Percentiles rank a stretch among this genome's conserved stretches.
phyloP scores from a whole-genome alignment of 2,888 invertebrate species.

The Malacosoma neustria region DNA sequence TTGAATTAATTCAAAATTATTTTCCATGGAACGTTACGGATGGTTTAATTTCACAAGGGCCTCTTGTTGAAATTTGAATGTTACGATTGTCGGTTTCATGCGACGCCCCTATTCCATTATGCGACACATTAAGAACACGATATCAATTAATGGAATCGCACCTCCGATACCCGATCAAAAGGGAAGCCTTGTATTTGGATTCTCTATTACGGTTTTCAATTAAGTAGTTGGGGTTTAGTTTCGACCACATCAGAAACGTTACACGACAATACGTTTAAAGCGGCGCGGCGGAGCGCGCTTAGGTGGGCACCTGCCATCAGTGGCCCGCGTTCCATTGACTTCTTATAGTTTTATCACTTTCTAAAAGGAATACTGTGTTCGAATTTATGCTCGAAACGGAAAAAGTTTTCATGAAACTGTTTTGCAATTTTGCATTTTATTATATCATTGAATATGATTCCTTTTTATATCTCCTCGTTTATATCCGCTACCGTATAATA shows the following conservation, averaged over 20 bases:
- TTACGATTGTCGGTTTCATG: constrained; percentile 4
- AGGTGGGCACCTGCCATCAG: constrained; percentile 16
- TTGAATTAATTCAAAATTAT: constrained; percentile 59
- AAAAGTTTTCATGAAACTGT: constrained; percentile 22
- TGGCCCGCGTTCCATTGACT: constrained; percentile 43
- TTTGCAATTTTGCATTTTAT: constrained; percentile 12
- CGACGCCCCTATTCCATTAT: constrained; percentile 32
- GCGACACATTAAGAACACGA: constrained; percentile 27
- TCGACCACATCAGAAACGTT: constrained; percentile 50
- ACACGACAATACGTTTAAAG: constrained; percentile 70
- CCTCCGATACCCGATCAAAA: constrained; percentile 52
- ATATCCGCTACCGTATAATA: no score
- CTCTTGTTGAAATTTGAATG: neutral
- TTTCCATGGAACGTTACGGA: constrained; percentile 23
- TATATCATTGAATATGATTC: constrained; percentile 9
- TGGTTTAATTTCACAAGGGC: constrained; percentile 1
- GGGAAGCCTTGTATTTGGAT: constrained; percentile 62
- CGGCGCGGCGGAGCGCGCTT: constrained; percentile 22
- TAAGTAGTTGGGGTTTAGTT: constrained; percentile 66
- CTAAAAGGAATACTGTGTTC: constrained; percentile 72
- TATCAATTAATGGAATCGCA: constrained; percentile 44
- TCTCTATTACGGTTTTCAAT: constrained; percentile 67
- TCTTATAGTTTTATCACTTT: constrained; percentile 56
- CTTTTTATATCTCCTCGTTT: no score
- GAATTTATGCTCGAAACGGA: constrained; percentile 45